Conservation (phyloP, 92 coral and sea anemone genomes). For the Ricordea florida region DNA sequence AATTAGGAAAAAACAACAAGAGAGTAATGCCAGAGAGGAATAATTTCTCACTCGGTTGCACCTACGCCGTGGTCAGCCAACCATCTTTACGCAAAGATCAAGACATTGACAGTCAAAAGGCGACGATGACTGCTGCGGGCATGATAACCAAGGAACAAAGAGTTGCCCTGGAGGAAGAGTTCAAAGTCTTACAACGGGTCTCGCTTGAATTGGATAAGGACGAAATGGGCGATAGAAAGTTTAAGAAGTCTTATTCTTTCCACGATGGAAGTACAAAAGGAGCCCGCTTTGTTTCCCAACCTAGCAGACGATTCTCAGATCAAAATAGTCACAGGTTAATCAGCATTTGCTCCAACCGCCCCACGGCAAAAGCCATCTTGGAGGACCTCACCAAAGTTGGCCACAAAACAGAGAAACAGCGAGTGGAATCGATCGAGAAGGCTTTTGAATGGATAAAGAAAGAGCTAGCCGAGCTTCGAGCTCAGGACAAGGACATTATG, state of each 20-base stretch:
- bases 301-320: constrained; percentile 14
- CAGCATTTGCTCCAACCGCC: background rate
- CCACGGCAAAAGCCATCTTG: constrained; percentile 61
- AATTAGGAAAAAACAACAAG: constrained; percentile 32
- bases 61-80: constrained; percentile 70
- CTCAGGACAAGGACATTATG: constrained; percentile 91
- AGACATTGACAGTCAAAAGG: background rate
- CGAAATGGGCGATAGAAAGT: constrained; percentile 1
- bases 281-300: background rate
- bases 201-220: constrained; percentile 30
- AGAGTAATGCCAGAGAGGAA: constrained; percentile 53
- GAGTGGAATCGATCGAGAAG: constrained; percentile 71
- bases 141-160: constrained; percentile 10
- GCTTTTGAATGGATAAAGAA: constrained; percentile 87
- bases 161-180: constrained; percentile 11
- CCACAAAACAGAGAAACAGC: constrained; percentile 67
- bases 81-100: constrained; percentile 27
- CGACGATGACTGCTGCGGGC: background rate
- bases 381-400: constrained; percentile 53
- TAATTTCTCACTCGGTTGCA: constrained; percentile 58
- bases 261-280: background rate
- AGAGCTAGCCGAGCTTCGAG: constrained; percentile 79
- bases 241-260: background rate
- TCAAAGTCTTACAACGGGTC: constrained; percentile 14
- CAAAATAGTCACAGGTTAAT: background rate